Evolutionary conservation across 2,113 vertebrate genomes (phyloP).

Genomic region (Scomber colias): DNA sequence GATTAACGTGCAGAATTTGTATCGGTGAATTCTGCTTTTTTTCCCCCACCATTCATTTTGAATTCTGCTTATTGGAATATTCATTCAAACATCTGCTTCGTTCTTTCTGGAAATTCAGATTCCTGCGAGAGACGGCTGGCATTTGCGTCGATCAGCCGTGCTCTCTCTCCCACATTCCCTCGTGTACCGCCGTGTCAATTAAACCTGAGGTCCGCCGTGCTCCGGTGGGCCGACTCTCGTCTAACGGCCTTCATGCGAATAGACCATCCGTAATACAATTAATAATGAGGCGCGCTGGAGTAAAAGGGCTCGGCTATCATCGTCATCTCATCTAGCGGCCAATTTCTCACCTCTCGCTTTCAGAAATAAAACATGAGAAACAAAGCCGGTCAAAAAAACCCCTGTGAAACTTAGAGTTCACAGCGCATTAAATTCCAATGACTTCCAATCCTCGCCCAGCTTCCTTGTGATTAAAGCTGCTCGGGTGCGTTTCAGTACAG

Average conservation of each 20-base stretch:
- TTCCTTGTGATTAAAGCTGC: conserved; percentile 28
- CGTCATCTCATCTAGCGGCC: conserved; percentile 16
- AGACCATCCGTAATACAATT: conserved; percentile 73
- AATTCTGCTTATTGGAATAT: conserved; percentile 26
- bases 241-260: conserved; percentile 57
- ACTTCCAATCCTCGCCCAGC: background rate
- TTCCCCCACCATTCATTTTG: background rate
- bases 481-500: background rate
- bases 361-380: conserved; percentile 38
- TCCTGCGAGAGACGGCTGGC: conserved; percentile 49
- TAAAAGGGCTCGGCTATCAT: conserved; percentile 49
- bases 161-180: conserved; percentile 43
- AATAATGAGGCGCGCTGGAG: conserved; percentile 52
- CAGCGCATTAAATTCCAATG: conserved; percentile 27
- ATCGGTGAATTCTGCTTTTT: background rate
- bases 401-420: conserved; percentile 20
- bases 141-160: conserved; percentile 69
- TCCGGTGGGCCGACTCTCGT: conserved; percentile 45
- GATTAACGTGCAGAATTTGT: background rate
- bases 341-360: conserved; percentile 23
- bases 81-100: conserved; percentile 48
- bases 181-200: conserved; percentile 70
- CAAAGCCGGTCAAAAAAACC: conserved; percentile 32
- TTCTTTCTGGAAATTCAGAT: conserved; percentile 24
- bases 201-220: conserved; percentile 67